These are phyloP conservation scores for Notoglanidium macrostoma DNA, from an alignment of 2,797 vertebrate species.

Conservation along the genomic window DNA sequence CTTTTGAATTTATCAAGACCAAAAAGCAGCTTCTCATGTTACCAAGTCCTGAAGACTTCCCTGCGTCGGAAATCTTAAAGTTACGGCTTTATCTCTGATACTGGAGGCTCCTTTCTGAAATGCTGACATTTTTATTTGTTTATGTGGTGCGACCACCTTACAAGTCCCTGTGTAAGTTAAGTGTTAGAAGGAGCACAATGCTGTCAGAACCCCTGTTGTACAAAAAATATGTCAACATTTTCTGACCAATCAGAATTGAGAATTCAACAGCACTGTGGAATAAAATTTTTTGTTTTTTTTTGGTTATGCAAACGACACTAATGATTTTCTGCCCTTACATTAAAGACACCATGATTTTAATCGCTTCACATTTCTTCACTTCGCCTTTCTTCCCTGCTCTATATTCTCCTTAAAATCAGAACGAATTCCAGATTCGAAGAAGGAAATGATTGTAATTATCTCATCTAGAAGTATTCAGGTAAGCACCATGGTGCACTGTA, in stretches of 20 bases:
- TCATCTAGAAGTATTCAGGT: conserved; percentile 10
- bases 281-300: neutral
- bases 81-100: neutral
- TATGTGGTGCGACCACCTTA: neutral
- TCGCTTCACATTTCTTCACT: neutral
- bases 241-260: neutral
- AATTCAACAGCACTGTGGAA: neutral
- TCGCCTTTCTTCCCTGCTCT: neutral
- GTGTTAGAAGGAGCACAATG: neutral
- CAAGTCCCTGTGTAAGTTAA: neutral
- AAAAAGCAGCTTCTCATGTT: neutral
- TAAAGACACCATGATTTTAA: neutral
- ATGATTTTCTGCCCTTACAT: neutral
- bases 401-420: neutral
- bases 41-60: neutral
- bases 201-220: neutral
- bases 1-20: neutral
- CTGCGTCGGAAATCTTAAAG: neutral
- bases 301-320: neutral
- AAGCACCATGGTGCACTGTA: neutral
- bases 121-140: neutral
- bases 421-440: neutral
- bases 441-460: neutral
- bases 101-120: neutral
- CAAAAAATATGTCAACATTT: neutral